A percentile compares a stretch with the other conserved stretches of the same genome.
Conservation (phyloP, 2,888 invertebrate genomes). For the Sialis fuliginosa region DNA sequence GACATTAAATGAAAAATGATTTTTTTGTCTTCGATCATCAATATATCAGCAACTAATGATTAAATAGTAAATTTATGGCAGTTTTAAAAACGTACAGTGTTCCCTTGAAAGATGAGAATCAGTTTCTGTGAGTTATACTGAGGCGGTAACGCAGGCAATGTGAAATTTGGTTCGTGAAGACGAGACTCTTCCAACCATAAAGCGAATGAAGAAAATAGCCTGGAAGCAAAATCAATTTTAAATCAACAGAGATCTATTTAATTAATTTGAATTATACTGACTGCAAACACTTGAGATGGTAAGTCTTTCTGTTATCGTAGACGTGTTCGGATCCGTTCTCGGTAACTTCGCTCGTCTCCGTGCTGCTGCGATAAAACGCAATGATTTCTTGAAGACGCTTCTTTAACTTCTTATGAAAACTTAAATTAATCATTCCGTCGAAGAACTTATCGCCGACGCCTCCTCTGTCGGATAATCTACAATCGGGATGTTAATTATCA, state of each 20-base stretch:
- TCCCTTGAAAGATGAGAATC: constrained; percentile 38
- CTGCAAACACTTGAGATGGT: not conserved
- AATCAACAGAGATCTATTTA: not conserved
- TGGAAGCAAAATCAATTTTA: constrained; percentile 14
- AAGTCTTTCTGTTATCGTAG: not conserved
- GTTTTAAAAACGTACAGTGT: no score
- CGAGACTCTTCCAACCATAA: constrained; percentile 67
- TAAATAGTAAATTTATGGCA: no score
- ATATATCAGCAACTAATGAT: no score
- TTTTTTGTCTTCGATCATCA: no score
- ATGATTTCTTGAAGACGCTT: constrained; percentile 44
- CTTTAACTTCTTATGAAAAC: constrained; percentile 49
- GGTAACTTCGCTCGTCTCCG: constrained; percentile 23
- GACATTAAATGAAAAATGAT: no score
- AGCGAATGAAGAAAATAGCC: constrained; percentile 42
- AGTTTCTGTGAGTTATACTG: constrained; percentile 53
- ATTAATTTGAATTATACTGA: not conserved
- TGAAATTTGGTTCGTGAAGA: constrained; percentile 46
- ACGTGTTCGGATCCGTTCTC: constrained; percentile 15
- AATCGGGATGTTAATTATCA: constrained; percentile 9
- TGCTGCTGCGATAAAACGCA: constrained; percentile 32
- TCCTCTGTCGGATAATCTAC: constrained; percentile 31
- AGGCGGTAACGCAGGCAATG: constrained; percentile 49
- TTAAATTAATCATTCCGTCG: constrained; percentile 45
- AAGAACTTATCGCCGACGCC: constrained; percentile 62